Base-by-base conservation (phyloP, 2,113 vertebrate species). In the Zosterops pallidus region DNA sequence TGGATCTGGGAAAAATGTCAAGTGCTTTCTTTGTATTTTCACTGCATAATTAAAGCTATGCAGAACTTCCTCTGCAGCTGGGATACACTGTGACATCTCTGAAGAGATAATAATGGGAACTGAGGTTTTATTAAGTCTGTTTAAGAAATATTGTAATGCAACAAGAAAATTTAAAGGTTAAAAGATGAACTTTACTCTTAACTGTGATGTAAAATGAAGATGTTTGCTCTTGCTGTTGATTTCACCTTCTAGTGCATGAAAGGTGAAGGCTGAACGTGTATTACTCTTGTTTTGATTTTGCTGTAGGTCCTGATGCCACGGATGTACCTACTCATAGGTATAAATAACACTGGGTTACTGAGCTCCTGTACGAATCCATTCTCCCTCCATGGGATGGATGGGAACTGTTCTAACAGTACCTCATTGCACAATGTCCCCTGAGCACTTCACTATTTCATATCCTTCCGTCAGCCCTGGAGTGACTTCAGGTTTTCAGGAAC, bases 11-110 rank as follows among this genome's bases (percentile, higher is more conserved):
- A 47, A 90, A 94, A 90, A 89, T 29, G 26, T 94, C 95, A 96
- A 96, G 80, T 70, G 56, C 75, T 93, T 95, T 93, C 82, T 88
- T 95, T 89, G 53, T 92, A 65, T 89, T 96, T 96, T 93, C 80
- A 93, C 83, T 37, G 63, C 71, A 53, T 95, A 97, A 96, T 96
- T 95, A 96, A 94, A 67, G 68, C 60, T 41, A 53, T n/a, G 79
- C 60, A 94, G 67, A 94, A 93, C 65, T 93, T 92, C 55, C 83
- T 83, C 82, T 74, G 92, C 94, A 97, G 94, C 90, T 97, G 94
- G 86, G 77, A 91, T 82, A 94, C 9, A 31, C 65, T 75, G 90
- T 24, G 83, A 86, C 91, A 96, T 88, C 86, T 93, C 91, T 87
- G 60, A 92, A 95, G 63, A 81, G 69, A 78, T 82, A 91, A 96